These are phyloP conservation scores for Bursaphelenchus mucronatus DNA, from an alignment of 1,140 invertebrate species.

Conservation along the genomic window DNA sequence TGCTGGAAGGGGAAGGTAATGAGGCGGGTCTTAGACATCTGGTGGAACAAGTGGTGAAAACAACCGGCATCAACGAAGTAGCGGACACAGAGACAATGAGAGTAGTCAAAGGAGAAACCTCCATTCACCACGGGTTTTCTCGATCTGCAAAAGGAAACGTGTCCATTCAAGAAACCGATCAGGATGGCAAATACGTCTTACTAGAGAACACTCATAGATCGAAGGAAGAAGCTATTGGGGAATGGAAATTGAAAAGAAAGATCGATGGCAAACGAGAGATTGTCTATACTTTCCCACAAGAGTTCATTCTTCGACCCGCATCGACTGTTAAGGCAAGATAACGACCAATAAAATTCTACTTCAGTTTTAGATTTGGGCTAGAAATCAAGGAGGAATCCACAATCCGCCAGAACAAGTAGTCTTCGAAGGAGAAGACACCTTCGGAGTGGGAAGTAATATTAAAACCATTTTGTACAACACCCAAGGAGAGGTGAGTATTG, in stretches of 20 bases:
- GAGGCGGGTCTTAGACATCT: conserved; percentile 56
- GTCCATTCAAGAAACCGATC: conserved; percentile 60
- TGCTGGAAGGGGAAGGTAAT: conserved; percentile 60
- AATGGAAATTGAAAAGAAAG: conserved; percentile 57
- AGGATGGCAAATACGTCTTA: conserved; percentile 58
- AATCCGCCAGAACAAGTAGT: conserved; percentile 55
- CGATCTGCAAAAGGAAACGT: conserved; percentile 63
- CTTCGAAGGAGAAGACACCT: conserved; percentile 59
- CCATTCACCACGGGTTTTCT: conserved; percentile 64
- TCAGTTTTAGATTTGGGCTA: conserved; percentile 11
- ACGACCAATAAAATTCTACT: neutral
- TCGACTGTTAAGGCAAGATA: conserved; percentile 52
- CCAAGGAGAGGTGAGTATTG: conserved; percentile 50
- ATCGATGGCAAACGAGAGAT: conserved; percentile 58
- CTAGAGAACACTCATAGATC: conserved; percentile 59
- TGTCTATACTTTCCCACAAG: conserved; percentile 55
- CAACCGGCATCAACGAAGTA: conserved; percentile 49
- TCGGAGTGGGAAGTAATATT: conserved; percentile 57
- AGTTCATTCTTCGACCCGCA: conserved; percentile 50
- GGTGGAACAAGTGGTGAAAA: conserved; percentile 59
- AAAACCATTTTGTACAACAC: conserved; percentile 59
- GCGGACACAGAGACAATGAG: conserved; percentile 58
- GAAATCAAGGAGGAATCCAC: conserved; percentile 18
- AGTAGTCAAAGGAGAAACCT: conserved; percentile 64
- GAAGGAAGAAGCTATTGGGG: conserved; percentile 59